phyloP scores from a whole-genome alignment of 2,888 invertebrate genomes.

The Acholoe squamosa region DNA sequence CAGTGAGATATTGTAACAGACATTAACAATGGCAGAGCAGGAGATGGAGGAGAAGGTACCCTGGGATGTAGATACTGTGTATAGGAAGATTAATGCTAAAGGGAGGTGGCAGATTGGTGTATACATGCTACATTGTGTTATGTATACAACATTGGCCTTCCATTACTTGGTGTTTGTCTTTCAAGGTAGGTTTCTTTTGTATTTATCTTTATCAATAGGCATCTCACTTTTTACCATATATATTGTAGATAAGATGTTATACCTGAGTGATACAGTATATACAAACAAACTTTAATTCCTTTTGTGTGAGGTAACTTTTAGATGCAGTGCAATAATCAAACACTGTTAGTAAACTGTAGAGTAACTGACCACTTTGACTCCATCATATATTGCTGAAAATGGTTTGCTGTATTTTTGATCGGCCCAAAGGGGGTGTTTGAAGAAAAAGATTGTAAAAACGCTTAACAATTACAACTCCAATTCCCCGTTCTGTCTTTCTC shows the following conservation, averaged over 20 bases:
- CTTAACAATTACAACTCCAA: neutral
- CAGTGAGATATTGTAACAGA: too few species aligned
- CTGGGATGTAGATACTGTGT: constrained; percentile 7
- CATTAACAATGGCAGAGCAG: neutral
- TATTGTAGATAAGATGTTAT: too few species aligned
- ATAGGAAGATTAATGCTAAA: constrained; percentile 23
- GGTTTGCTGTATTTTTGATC: neutral
- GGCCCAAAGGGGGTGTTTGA: neutral
- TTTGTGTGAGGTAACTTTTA: too few species aligned
- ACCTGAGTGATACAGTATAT: too few species aligned
- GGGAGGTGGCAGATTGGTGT: constrained; percentile 33
- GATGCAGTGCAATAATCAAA: too few species aligned
- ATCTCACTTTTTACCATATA: too few species aligned
- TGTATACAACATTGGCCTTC: constrained; percentile 45
- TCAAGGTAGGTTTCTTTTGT: neutral
- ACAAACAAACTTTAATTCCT: too few species aligned
- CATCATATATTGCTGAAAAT: too few species aligned
- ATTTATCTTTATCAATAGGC: neutral
- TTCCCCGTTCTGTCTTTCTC: neutral
- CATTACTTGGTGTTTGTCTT: constrained; percentile 38
- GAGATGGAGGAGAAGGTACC: neutral
- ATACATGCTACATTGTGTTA: neutral
- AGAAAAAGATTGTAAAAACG: neutral
- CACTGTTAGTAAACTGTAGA: too few species aligned
- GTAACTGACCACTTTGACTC: too few species aligned